These are phyloP conservation scores for Trissonchulus sp. DNA, from an alignment of 2,888 invertebrate genomes.

Conservation along the genomic window DNA sequence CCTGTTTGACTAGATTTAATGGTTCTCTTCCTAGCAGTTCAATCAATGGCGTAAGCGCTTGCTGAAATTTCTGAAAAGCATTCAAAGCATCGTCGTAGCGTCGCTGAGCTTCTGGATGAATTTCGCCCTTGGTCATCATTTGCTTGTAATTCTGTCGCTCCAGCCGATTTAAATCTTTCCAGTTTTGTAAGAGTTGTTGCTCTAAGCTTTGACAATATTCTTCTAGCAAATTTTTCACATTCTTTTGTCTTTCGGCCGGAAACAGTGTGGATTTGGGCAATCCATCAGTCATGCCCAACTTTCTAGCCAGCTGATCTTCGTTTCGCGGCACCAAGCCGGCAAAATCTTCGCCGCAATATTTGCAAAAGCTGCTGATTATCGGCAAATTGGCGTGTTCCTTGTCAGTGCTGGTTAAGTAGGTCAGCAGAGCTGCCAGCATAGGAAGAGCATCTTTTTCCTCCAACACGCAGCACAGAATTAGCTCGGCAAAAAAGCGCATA, in stretches of 20 bases:
- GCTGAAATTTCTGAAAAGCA: slow-evolving; percentile 70
- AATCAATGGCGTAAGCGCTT: slow-evolving; percentile 71
- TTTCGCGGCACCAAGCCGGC: slow-evolving; percentile 76
- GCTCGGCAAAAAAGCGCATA: slow-evolving; percentile 81
- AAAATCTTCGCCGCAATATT: slow-evolving; percentile 93
- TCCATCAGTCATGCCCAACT: slow-evolving; percentile 58
- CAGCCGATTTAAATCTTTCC: slow-evolving; percentile 62
- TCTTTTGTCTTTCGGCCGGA: slow-evolving; percentile 71
- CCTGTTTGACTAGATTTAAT: no score
- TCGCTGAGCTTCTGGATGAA: slow-evolving; percentile 79
- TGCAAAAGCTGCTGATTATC: slow-evolving; percentile 85
- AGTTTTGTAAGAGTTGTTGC: slow-evolving; percentile 72
- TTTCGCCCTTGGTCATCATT: slow-evolving; percentile 80
- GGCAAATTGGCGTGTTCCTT: slow-evolving; percentile 87
- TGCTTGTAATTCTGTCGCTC: slow-evolving; percentile 81
- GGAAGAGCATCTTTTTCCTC: slow-evolving; percentile 31
- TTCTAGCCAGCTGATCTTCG: slow-evolving; percentile 65
- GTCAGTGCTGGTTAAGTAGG: slow-evolving; percentile 79
- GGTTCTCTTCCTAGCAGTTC: slow-evolving; percentile 31
- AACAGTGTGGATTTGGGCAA: slow-evolving; percentile 44
- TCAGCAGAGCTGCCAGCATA: slow-evolving; percentile 42
- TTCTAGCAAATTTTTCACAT: slow-evolving; percentile 70
- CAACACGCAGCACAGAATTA: slow-evolving; percentile 60
- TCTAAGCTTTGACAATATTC: slow-evolving; percentile 79
- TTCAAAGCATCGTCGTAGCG: slow-evolving; percentile 69